Conservation (phyloP, 30 jellyfish, hydroid and myxozoan genomes). For the Aurelia aurita region DNA sequence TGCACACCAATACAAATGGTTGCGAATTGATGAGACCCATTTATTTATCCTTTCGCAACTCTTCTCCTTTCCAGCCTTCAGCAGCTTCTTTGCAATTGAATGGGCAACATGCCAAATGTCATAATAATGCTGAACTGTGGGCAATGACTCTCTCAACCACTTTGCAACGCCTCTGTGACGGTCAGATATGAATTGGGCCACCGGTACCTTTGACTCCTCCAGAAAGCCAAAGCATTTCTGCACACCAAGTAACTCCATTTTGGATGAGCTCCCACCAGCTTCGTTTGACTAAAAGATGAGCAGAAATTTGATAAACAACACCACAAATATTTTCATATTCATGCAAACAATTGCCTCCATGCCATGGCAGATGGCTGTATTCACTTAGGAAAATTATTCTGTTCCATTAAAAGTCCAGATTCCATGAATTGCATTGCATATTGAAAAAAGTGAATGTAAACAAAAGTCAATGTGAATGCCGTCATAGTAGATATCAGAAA, state of each 20-base stretch:
- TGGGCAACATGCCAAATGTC: slow-evolving; percentile 63
- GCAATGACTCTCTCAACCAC: slow-evolving; percentile 23
- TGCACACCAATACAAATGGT: slow-evolving; percentile 43
- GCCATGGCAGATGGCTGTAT: too few relatives aligned
- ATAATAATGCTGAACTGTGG: slow-evolving; percentile 3
- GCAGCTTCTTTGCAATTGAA: slow-evolving; percentile 20
- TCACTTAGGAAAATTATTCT: too few relatives aligned
- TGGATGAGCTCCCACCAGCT: slow-evolving; percentile 4
- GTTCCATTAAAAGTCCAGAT: too few relatives aligned
- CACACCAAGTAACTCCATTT: slow-evolving; percentile 42
- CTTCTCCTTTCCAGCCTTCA: slow-evolving; percentile 9
- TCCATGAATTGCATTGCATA: too few relatives aligned
- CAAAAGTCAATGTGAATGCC: too few relatives aligned
- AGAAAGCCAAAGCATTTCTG: slow-evolving; percentile 17
- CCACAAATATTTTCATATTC: too few relatives aligned
- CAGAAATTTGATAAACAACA: too few relatives aligned
- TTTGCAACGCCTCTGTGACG: slow-evolving; percentile 35
- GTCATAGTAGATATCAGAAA: too few relatives aligned
- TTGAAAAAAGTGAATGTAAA: too few relatives aligned
- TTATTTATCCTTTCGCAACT: background rate
- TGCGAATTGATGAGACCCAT: slow-evolving; percentile 25
- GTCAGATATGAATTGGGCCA: slow-evolving; percentile 16
- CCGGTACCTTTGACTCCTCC: slow-evolving; percentile 12
- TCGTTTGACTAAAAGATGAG: slow-evolving; percentile 19
- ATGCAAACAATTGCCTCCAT: too few relatives aligned